These are phyloP conservation scores for Chelon labrosus DNA, from an alignment of 2,797 vertebrate species.

Conservation along the genomic window DNA sequence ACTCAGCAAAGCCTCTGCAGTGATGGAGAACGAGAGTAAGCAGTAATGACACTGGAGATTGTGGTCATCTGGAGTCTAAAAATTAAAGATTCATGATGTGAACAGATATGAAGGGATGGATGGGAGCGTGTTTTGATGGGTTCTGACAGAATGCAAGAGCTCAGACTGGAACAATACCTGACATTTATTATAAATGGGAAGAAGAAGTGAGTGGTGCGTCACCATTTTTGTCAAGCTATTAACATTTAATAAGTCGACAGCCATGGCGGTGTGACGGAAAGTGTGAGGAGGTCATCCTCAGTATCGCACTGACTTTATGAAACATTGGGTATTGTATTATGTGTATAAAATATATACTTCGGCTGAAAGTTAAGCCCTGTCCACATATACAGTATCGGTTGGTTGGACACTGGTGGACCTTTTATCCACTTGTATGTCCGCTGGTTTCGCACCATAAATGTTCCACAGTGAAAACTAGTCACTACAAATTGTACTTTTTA, in stretches of 20 bases:
- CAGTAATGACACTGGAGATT: slow-evolving; percentile 32
- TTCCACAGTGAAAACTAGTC: neutral
- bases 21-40: slow-evolving; percentile 59
- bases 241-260: neutral
- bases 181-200: slow-evolving; percentile 53
- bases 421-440: no score
- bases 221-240: neutral
- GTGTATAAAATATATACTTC: no score
- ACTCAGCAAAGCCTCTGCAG: slow-evolving; percentile 41
- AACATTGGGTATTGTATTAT: neutral
- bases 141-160: slow-evolving; percentile 27
- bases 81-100: slow-evolving; percentile 56
- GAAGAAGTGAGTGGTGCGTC: neutral
- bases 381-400: no score
- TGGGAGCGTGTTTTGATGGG: slow-evolving; percentile 28
- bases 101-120: slow-evolving; percentile 4
- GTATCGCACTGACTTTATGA: neutral
- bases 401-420: no score
- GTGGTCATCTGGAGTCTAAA: slow-evolving; percentile 26
- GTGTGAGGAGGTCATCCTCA: neutral
- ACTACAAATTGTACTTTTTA: neutral
- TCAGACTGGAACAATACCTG: slow-evolving; percentile 35
- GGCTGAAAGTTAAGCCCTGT: no score
- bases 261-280: neutral
- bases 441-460: no score